Evolutionary conservation across 2,113 vertebrate species (phyloP).

Genomic region (Rhea americana): DNA sequence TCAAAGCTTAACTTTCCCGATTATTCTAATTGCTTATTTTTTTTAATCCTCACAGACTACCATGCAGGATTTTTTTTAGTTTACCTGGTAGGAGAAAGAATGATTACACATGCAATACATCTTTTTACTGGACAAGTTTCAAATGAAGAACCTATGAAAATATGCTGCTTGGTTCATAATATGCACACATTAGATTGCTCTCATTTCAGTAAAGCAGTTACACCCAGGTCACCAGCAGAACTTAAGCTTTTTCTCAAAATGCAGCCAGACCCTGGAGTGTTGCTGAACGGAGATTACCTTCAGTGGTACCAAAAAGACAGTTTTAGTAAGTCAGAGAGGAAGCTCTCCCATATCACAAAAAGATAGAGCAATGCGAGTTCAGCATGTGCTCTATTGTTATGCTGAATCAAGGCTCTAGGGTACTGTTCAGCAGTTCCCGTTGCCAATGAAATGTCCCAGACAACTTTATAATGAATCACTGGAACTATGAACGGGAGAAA

Average conservation of each 20-base stretch:
- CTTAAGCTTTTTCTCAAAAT: neutral
- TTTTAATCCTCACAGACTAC: conserved; percentile 25
- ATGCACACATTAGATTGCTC: neutral
- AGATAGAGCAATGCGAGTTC: neutral
- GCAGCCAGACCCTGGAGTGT: neutral
- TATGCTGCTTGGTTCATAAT: neutral
- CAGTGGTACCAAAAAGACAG: conserved; percentile 17
- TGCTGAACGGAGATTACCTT: conserved; percentile 28
- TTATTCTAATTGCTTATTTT: conserved; percentile 5
- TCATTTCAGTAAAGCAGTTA: neutral
- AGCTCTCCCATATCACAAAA: conserved; percentile 20
- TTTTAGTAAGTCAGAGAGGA: conserved; percentile 26
- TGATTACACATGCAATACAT: neutral
- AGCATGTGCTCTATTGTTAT: neutral
- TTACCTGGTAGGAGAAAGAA: neutral
- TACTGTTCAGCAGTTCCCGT: neutral
- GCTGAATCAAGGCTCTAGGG: neutral
- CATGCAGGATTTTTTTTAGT: neutral
- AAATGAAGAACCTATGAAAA: neutral
- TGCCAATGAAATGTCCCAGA: neutral
- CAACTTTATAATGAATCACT: neutral
- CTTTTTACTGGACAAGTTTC: neutral
- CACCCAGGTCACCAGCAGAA: neutral
- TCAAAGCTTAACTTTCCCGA: conserved; percentile 25
- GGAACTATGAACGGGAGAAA: neutral